Conservation (phyloP, 2,113 vertebrate species). For the Cyanocitta stelleri region DNA sequence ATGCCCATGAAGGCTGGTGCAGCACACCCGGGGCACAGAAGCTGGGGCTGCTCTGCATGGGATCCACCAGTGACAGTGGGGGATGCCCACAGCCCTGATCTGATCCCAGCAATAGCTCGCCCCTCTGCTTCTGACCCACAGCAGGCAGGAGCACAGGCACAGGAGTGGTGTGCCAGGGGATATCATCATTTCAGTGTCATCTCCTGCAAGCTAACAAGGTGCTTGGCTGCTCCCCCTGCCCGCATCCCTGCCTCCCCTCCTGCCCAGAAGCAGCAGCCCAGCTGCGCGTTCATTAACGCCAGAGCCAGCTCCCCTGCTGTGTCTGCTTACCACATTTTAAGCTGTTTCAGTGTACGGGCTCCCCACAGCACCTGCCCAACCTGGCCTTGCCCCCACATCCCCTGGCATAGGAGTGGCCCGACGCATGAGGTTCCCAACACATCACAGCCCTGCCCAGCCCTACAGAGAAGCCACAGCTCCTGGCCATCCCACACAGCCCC, state of each 20-base stretch:
- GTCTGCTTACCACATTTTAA: fast-evolving
- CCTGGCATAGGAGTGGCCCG: background rate
- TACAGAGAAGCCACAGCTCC: background rate
- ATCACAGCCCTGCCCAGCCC: fast-evolving
- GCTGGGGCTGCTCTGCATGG: background rate
- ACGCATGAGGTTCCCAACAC: background rate
- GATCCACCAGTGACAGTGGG: fast-evolving
- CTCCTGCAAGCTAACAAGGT: background rate
- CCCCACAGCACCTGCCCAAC: background rate
- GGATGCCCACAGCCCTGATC: background rate
- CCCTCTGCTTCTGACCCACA: background rate
- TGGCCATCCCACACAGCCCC: background rate
- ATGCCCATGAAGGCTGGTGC: background rate
- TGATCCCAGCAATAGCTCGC: background rate
- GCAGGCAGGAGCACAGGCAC: background rate
- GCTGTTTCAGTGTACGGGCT: fast-evolving
- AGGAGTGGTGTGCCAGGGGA: fast-evolving
- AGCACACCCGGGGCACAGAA: background rate
- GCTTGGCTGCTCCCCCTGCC: background rate
- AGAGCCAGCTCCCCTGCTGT: fast-evolving
- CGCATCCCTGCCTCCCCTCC: background rate
- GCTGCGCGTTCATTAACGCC: fast-evolving
- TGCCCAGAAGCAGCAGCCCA: background rate
- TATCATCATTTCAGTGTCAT: background rate
- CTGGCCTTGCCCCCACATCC: background rate